Evolutionary conservation across 2,888 invertebrate genomes (phyloP).

Genomic region (Phyllotreta cruciferae): DNA sequence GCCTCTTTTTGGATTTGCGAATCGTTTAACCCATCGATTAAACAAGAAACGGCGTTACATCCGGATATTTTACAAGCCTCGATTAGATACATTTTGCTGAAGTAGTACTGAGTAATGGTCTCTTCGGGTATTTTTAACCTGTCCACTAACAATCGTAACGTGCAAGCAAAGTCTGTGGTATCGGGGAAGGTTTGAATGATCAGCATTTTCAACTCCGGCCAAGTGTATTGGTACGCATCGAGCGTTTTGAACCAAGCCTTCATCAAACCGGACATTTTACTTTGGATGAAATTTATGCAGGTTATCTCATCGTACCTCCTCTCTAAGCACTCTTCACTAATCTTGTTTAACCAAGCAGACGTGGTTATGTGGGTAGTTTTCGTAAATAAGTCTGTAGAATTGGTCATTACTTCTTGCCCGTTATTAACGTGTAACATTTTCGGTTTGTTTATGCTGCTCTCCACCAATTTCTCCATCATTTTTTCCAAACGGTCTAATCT

Average conservation of each 20-base stretch:
- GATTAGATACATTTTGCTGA: slow-evolving; percentile 49
- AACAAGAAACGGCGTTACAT: slow-evolving; percentile 49
- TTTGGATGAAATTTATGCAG: slow-evolving; percentile 44
- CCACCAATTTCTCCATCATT: slow-evolving; percentile 46
- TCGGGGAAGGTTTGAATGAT: slow-evolving; percentile 50
- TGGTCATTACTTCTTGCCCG: slow-evolving; percentile 6
- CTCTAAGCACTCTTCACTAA: slow-evolving; percentile 46
- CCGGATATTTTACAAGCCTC: slow-evolving; percentile 51
- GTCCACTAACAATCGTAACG: slow-evolving; percentile 44
- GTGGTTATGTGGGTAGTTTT: slow-evolving; percentile 45
- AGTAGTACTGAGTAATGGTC: slow-evolving; percentile 48
- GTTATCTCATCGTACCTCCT: slow-evolving; percentile 45
- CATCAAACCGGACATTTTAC: slow-evolving; percentile 49
- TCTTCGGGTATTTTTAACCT: slow-evolving; percentile 46
- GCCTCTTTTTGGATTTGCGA: slow-evolving; percentile 43
- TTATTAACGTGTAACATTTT: background rate
- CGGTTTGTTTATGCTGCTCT: slow-evolving; percentile 16
- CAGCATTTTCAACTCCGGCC: slow-evolving; percentile 50
- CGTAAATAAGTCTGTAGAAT: slow-evolving; percentile 40
- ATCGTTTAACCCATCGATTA: slow-evolving; percentile 49
- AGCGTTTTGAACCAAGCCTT: slow-evolving; percentile 51
- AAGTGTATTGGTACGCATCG: slow-evolving; percentile 45
- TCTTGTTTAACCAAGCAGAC: slow-evolving; percentile 49
- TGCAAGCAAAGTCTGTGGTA: slow-evolving; percentile 47
- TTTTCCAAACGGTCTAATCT: slow-evolving; percentile 47